Evolutionary conservation across 2,113 vertebrate species (phyloP), one percentile per base, ranked within the genome.

Genomic region (Lophotis ruficrista): DNA sequence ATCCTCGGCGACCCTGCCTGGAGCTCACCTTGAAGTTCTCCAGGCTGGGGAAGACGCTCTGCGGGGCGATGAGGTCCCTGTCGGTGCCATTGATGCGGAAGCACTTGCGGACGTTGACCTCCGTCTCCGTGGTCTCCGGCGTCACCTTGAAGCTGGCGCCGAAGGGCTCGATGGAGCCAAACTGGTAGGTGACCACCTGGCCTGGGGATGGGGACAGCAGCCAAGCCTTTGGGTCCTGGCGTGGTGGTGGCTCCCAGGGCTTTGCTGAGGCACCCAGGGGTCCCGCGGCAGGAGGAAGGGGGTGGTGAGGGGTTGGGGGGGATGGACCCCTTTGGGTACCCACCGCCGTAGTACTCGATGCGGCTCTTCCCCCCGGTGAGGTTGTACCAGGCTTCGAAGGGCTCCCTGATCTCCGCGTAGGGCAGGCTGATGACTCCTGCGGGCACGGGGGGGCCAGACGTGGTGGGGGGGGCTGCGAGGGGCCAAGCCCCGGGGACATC

Each of bases 301-400:
- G 27, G 5, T 23, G 28, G 37, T 31, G 56, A 81, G 27, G 43
- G 35, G 31, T 24, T 0, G 1, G 17, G 47, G 54, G 37, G 54
- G 17, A 4, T 1, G 27, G n/a, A 17, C 4, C n/a, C 68, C 35
- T 20, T 33, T 47, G 33, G 54, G 56, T 33, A 71, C 92, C 65
- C 64, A 98, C 98, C 97, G 2, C 98, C 86, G 2, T 98, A 98
- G 89, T 98, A 98, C 61, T 98, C 96, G 12, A 98, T 98, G 37
- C 97, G 92, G 90, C 98, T 98, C 80, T 97, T 98, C 10, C 97
- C 96, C n/a, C 92, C 97, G 0, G 95, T 70, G 2, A 96, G 66
- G 79, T 98, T 98, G 61, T 98, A 98, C 98, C 98, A 99, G 94
- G 97, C 98, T 93, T 99, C 98, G 28, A 98, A 98, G 4, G 97